Base-by-base conservation (phyloP, 2,888 invertebrate species). In the Mesoligia furuncula region DNA sequence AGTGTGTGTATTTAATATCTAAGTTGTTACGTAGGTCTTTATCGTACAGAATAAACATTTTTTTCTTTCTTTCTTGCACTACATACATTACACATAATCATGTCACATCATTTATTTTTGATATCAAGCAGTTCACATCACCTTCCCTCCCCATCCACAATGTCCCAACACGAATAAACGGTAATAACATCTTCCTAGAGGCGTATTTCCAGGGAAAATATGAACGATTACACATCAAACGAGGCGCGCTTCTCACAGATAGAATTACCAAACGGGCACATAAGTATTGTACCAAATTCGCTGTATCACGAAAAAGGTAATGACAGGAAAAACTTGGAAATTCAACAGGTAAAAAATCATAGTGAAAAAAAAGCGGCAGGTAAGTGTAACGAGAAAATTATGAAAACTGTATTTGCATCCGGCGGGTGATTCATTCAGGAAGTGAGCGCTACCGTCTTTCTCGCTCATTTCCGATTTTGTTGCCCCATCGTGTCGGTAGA, bases 371-470 rank as follows among this genome's bases (percentile, higher is more conserved):
- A 86, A 45, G 65, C 67, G 75, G 64, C 83, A 86, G 85, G 86
- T 57, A 57, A 51, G 24, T 88, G 84, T 87, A 90, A 90, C 86
- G 87, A 83, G 89, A 88, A 90, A 92, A 91, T 92, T 92, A 92
- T 90, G 86, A 90, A 92, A 92, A 91, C 90, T 91, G 89, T 90
- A 88, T 91, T 91, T 90, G 88, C 89, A 89, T 93, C 93, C 92
- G 90, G 89, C 83, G 72, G 78, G 87, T 90, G 92, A 93, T 92
- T 92, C 87, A 89, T 85, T 65, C 84, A 90, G 93, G 92, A 92
- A 91, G 89, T 73, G 77, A 87, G 81, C 75, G 85, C 83, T n/a
- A n/a, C 79, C 86, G 65, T 88, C 86, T 89, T 89, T 77, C 86
- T 90, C 80, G 74, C 90, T 90, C 89, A 88, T 91, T 91, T 92